Conservation (phyloP, 2,888 invertebrate species). For the Erebia epiphron region DNA sequence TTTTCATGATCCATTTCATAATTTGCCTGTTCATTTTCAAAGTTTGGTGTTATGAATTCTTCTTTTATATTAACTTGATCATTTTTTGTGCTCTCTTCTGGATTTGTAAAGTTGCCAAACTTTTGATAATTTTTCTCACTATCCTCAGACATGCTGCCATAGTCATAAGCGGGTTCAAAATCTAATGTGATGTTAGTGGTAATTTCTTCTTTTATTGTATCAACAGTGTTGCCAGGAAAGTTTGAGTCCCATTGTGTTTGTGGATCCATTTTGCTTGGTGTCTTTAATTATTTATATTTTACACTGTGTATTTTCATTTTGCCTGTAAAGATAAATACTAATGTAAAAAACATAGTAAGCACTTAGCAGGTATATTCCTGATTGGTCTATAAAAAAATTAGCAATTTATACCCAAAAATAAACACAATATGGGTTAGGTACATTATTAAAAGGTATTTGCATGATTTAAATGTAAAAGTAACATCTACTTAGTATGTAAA, state of each 20-base stretch:
- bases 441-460: no score
- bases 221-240: background rate
- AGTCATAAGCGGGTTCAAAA: conserved; percentile 9
- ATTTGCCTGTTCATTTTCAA: conserved; percentile 21
- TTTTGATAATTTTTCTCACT: conserved; percentile 6
- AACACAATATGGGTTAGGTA: no score
- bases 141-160: background rate
- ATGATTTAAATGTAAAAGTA: no score
- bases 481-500: no score
- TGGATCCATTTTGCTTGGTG: conserved; percentile 9
- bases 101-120: background rate
- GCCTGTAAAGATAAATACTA: background rate
- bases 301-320: conserved; percentile 1
- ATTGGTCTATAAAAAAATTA: no score
- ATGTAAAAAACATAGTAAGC: background rate
- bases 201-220: conserved; percentile 14
- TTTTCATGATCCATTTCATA: conserved; percentile 23
- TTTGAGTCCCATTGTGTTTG: conserved; percentile 9
- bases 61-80: conserved; percentile 31
- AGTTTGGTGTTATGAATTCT: conserved; percentile 31
- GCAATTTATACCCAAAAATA: background rate
- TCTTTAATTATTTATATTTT: background rate
- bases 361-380: no score
- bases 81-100: background rate
- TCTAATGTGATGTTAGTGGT: conserved; percentile 12